Base-by-base conservation (phyloP, 2,888 invertebrate genomes). In the Torymus tubicola region DNA sequence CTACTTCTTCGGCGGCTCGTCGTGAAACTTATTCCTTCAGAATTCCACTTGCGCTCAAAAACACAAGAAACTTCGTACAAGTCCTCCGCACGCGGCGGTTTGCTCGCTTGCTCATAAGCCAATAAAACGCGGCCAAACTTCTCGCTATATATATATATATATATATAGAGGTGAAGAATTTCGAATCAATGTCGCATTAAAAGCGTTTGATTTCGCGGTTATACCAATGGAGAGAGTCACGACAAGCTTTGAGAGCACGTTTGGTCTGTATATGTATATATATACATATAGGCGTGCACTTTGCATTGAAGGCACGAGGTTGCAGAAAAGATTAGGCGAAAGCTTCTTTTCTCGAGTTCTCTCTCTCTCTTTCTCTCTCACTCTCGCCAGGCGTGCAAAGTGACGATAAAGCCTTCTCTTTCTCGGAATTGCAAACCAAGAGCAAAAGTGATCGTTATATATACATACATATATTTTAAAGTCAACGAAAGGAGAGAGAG, bases 261-360 rank as follows among this genome's bases (percentile, higher is more conserved):
- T 24, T 58, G 42, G n/a, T n/a, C n/a, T 11, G 13, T 64, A 5
- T 42, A n/a, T 65, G 50, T 21, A 58, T 16, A 10, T 60, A 67
- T 18, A 18, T 16, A 61, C 2, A 64, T 52, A 12, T 12, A 14
- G 42, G 8, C n/a, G 24, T 21, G n/a, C 53, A 65, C 57, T 77
- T 70, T 77, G 70, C 70, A 77, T 71, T 70, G 21, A 50, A 50
- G 50, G 16, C 70, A 21, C 42, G 11, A 55, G 16, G 24, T 70
- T 53, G 21, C 69, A 79, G 61, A 69, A 74, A 74, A 74, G 74
- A 79, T 74, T 80, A 80, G 69, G 64, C 31, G 67, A 75, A 75
- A 75, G 70, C 80, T 75, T 64, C 80, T 75, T 74, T 75, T 65
- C 74, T 42, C 63, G n/a, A 21, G 42, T 42, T 55, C 2, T 21